Evolutionary conservation across 1,140 invertebrate species (phyloP).

Genomic region (Gryon sp.): DNA sequence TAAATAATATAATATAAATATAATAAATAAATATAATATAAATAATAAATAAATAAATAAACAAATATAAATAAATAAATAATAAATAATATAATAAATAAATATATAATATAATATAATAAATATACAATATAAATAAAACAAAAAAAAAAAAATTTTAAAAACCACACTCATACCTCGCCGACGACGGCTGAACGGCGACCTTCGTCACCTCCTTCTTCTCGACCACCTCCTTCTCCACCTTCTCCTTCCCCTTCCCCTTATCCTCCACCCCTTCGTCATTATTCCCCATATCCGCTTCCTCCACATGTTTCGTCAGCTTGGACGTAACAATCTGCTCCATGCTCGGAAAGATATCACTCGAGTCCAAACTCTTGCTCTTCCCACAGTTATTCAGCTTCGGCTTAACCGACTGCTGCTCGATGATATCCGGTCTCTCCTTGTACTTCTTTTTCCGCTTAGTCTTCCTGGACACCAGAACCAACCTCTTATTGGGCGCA

Average conservation of each 20-base stretch:
- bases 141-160: too few species aligned
- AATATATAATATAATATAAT: too few species aligned
- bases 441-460: conserved; percentile 79
- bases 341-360: conserved; percentile 83
- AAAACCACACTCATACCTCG: too few species aligned
- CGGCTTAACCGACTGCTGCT: conserved; percentile 75
- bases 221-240: too few species aligned
- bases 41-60: too few species aligned
- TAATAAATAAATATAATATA: too few species aligned
- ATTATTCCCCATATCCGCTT: conserved; percentile 43
- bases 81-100: too few species aligned
- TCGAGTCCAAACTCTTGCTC: conserved; percentile 90
- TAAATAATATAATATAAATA: too few species aligned
- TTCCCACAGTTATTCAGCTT: conserved; percentile 88
- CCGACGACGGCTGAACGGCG: conserved; percentile 61
- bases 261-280: conserved; percentile 33
- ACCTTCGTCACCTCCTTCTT: conserved; percentile 9
- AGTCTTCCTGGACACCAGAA: conserved; percentile 84
- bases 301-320: conserved; percentile 75
- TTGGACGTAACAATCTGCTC: conserved; percentile 72
- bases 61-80: too few species aligned
- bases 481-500: conserved; percentile 85
- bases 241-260: conserved; percentile 20
- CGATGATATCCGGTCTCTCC: conserved; percentile 66
- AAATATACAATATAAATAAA: too few species aligned